Evolutionary conservation across 2,888 invertebrate genomes (phyloP), one percentile per base, ranked within the genome.

Genomic region (Asteroscopus sphinx): DNA sequence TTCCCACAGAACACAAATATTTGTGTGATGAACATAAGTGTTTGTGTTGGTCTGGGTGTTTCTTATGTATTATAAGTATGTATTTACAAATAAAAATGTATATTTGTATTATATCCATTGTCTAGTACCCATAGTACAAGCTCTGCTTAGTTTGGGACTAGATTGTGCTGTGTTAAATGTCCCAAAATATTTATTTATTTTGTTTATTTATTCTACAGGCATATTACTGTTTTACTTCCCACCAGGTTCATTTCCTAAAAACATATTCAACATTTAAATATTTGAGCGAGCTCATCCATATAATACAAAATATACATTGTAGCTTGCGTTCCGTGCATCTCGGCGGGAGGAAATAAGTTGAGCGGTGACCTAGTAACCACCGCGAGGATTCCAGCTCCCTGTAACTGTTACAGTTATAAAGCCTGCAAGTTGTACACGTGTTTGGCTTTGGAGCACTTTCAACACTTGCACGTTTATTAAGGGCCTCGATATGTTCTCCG

Each of bases 341-440:
- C 59, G 35, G 13, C 25, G 25, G n/a, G 41, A 66, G 46, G 47
- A 56, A 52, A 52, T 67, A 67, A 67, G 44, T 66, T 52, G 17
- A 52, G 36, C 44, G 44, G 46, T 67, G 68, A 67, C 68, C 73
- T 40, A 67, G 42, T 72, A 51, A 52, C 48, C 45, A 71, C 16
- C 15, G 25, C 68, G 16, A 67, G 46, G 36, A 72, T 57, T 57
- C 25, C 35, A 32, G 39, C n/a, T 39, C 46, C 37, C 39, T 32
- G 35, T 32, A 42, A 72, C 39, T 32, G 35, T 32, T 46, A 72
- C 49, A 59, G 46, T 59, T 35, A 40, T 15, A 36, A 46, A 46
- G 21, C 45, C 42, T 11, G 36, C 16, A 42, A 26, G 35, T 58
- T 32, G 37, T 67, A 47, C 37, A 26, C 37, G 30, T 56, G 33